Percentiles rank a stretch among this genome's conserved stretches.
Evolutionary conservation across 2,797 vertebrate genomes (phyloP).

Genomic region (Typhlichthys eigenmanni): DNA sequence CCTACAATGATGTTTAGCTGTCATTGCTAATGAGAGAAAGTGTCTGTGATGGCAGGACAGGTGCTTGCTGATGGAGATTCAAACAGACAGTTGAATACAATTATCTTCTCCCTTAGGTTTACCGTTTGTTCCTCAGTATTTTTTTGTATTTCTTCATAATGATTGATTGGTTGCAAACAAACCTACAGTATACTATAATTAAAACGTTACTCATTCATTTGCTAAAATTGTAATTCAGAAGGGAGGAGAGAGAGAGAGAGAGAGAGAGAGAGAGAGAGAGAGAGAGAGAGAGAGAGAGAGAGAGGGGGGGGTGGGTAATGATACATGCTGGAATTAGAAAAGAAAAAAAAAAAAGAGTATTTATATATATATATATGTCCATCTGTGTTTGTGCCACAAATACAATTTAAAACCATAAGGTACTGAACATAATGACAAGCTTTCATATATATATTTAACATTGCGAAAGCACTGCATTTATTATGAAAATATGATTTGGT

Average conservation of each 20-base stretch:
- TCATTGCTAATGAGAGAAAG: conserved; percentile 66
- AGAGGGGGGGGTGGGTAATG: no score
- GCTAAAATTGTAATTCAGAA: conserved; percentile 18
- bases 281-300: no score
- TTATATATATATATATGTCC: neutral
- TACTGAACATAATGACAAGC: no score
- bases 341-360: no score
- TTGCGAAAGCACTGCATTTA: conserved; percentile 49
- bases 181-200: neutral
- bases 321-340: no score
- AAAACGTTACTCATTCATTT: neutral
- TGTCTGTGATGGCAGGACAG: conserved; percentile 66
- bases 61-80: conserved; percentile 62
- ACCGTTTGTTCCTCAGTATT: conserved; percentile 47
- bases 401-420: neutral
- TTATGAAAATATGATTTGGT: conserved; percentile 28
- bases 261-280: no score
- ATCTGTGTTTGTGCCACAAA: neutral
- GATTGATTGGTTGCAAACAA: conserved; percentile 34
- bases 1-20: conserved; percentile 57
- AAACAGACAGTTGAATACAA: conserved; percentile 65
- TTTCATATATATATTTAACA: neutral
- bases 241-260: neutral
- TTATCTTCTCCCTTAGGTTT: conserved; percentile 54
- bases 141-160: conserved; percentile 24